Percentiles rank a stretch among this genome's conserved stretches.
Evolutionary conservation across 1,140 invertebrate species (phyloP).

Genomic region (Rhopalosiphum padi): DNA sequence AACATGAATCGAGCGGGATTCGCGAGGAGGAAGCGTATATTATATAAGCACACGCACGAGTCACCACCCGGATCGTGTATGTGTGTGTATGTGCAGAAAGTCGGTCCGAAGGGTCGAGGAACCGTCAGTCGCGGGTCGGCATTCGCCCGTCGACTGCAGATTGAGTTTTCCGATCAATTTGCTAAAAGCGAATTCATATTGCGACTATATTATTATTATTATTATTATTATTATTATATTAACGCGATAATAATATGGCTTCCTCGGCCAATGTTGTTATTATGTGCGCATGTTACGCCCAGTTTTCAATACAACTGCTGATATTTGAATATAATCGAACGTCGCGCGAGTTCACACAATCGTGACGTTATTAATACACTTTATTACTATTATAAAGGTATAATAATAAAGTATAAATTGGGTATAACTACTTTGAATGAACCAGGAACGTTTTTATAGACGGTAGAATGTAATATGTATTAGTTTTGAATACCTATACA

Average conservation of each 20-base stretch:
- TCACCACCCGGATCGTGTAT: not conserved
- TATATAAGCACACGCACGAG: not conserved
- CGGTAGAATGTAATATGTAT: not conserved
- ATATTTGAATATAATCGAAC: not conserved
- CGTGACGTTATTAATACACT: too few species aligned
- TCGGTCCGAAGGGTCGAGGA: not conserved
- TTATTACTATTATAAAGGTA: not conserved
- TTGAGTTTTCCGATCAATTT: not conserved
- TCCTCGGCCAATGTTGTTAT: not conserved
- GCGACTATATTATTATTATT: not conserved
- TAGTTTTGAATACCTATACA: not conserved
- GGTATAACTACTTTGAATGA: not conserved
- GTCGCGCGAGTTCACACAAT: not conserved
- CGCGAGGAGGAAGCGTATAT: not conserved
- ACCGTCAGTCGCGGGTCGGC: not conserved
- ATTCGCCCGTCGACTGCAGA: not conserved
- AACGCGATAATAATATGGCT: not conserved
- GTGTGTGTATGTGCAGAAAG: not conserved
- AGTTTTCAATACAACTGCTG: not conserved
- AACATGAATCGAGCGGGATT: too few species aligned
- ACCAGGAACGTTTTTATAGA: not conserved
- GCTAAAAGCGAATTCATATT: not conserved
- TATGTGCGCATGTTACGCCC: not conserved
- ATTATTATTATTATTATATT: not conserved
- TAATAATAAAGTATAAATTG: not conserved